These are phyloP conservation scores for Drosophila recens DNA, from an alignment of 2,888 invertebrate genomes.

Conservation along the genomic window DNA sequence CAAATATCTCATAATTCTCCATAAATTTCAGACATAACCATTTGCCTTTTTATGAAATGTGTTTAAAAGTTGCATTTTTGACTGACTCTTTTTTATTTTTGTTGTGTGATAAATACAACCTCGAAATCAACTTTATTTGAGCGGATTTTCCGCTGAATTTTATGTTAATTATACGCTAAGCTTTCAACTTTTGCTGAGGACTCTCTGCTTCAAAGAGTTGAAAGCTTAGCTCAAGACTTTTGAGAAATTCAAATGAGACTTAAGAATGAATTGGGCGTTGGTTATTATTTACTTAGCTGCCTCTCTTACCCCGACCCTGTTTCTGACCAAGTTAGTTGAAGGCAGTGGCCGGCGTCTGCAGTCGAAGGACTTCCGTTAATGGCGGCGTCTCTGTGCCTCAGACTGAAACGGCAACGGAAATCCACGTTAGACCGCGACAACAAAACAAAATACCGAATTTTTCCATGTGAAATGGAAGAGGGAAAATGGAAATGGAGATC, in stretches of 20 bases:
- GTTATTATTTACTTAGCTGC: conserved; percentile 31
- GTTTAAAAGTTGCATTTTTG: conserved; percentile 36
- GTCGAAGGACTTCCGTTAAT: conserved; percentile 66
- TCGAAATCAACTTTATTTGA: conserved; percentile 19
- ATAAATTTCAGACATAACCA: conserved; percentile 21
- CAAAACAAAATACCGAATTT: conserved; percentile 49
- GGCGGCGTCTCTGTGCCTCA: conserved; percentile 66
- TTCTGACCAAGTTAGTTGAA: conserved; percentile 15
- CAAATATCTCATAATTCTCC: conserved; percentile 8
- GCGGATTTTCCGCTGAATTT: conserved; percentile 66
- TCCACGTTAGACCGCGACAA: conserved; percentile 65
- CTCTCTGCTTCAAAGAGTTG: conserved; percentile 54
- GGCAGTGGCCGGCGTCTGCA: conserved; percentile 66
- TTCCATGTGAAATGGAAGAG: not conserved
- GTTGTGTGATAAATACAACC: conserved; percentile 1
- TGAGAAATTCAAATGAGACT: conserved; percentile 18
- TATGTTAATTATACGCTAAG: conserved; percentile 76
- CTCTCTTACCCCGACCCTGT: not conserved
- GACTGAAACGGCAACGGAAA: conserved; percentile 73
- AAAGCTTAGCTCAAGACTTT: conserved; percentile 48
- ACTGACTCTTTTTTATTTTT: not conserved
- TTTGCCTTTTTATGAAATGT: conserved; percentile 10
- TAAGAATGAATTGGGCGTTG: conserved; percentile 9
- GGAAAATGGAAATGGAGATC: conserved; percentile 29
- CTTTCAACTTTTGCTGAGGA: conserved; percentile 63